Base-by-base conservation (phyloP, 2,888 invertebrate genomes). In the Poecilobothrus nobilitatus region DNA sequence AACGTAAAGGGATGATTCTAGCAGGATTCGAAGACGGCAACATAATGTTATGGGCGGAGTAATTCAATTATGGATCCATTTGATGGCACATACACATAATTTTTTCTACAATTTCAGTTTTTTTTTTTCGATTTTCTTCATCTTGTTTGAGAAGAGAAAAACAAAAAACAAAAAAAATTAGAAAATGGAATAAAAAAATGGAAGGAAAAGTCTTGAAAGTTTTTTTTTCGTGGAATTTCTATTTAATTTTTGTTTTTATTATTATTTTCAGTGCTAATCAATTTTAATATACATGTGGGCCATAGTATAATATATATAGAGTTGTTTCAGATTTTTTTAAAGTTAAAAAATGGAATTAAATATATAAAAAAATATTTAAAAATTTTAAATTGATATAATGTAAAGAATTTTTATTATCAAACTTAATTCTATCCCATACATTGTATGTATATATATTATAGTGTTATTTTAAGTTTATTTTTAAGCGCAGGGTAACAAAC, bases 51-150 rank as follows among this genome's bases (percentile, higher is more conserved):
- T 78, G 78, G 80, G 81, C 78, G 80, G 81, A 79, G 81, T 81
- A 81, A 81, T 80, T 81, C 77, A 81, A 81, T 81, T 81, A 81
- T 77, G 81, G 80, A 81, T 81, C 79, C 81, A 81, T 81, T 81
- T 81, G 81, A 81, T 80, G 79, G 76, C 76, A 65, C 33, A 65
- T 33, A 34, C 33, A 65, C 21, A 65, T n/a, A 65, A 15, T 65
- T 18, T 34, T n/a, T 9, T 18, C 7, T 27, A n/a, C 18, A 34
- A 1, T 22, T 22, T 22, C 33, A 65, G 33, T 18, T 34, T 21
- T 33, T 27, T 63, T 21, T 63, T 63, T 22, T 63, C 18, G 27
- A 4, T 27, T 27, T 27, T 5, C 27, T 27, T 27, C 27, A 27
- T 27, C 27, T 27, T 27, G 5, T 27, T 27, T 4, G 5, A 22